These are phyloP conservation scores for Oryzias dopingdopingensis DNA, from an alignment of 2,797 vertebrate genomes.

Conservation along the genomic window DNA sequence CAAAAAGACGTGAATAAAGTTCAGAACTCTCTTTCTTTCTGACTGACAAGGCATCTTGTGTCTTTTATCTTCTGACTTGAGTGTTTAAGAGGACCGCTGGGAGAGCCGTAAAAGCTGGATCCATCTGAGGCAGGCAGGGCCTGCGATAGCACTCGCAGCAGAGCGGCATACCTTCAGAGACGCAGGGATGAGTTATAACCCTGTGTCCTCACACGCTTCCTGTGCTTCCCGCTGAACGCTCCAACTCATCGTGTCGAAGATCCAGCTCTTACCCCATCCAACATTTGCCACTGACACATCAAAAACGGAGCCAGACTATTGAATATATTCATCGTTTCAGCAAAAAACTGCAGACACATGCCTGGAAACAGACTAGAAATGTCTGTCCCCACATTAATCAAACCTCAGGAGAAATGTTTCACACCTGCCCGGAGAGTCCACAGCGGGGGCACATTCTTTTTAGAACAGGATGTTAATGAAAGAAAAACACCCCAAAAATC, in stretches of 20 bases:
- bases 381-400: constrained; percentile 29
- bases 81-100: constrained; percentile 70
- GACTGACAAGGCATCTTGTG: constrained; percentile 60
- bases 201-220: constrained; percentile 63
- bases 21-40: constrained; percentile 47
- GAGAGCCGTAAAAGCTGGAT: constrained; percentile 62
- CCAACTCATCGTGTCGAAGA: constrained; percentile 43
- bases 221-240: constrained; percentile 54
- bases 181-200: constrained; percentile 68
- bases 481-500: constrained; percentile 80
- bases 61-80: constrained; percentile 74
- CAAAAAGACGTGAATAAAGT: constrained; percentile 41
- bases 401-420: constrained; percentile 64
- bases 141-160: constrained; percentile 55
- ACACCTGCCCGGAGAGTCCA: constrained; percentile 69
- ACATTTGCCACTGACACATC: not conserved
- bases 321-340: constrained; percentile 5
- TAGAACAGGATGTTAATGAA: constrained; percentile 80
- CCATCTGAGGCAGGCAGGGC: constrained; percentile 57
- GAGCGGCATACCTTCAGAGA: constrained; percentile 54
- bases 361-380: constrained; percentile 22
- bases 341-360: not conserved
- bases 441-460: constrained; percentile 78
- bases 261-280: constrained; percentile 32
- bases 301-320: constrained; percentile 2